Base-by-base conservation (phyloP, 1,140 invertebrate species). In the Aphaenogaster floridana region DNA sequence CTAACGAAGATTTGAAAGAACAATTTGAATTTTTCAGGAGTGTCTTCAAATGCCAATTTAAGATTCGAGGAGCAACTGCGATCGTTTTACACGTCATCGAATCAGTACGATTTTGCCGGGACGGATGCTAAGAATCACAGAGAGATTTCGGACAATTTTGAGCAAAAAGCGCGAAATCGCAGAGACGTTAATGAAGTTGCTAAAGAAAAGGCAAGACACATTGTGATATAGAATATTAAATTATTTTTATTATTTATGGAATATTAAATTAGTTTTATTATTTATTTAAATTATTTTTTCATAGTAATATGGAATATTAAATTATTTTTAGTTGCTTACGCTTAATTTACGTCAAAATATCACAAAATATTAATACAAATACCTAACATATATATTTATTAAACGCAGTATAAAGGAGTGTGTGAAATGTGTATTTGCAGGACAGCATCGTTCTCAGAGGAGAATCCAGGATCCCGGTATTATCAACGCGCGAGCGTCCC, bases 381-480 rank as follows among this genome's bases (percentile, higher is more conserved):
- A 59, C 13, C 9, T 36, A 45, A 48, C 15, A 81, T 36, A 45
- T 6, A 28, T 1, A 34, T 69, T 6, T 42, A 54, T 17, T 80
- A 57, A 57, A 21, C 61, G 3, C 2, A 15, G n/a, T 45, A n/a
- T 36, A 15, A 50, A 36, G 6, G 50, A 45, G 8, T 66, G 17
- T 21, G 17, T 9, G 13, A 54, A 59, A 72, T 72, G 6, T 59
- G 21, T n/a, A 0, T 59, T 77, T 63, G 4, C 34, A 93, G 81
- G 91, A 92, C 77, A 80, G 34, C 6, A n/a, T 50, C 17, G 39
- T 15, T 61, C 57, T 66, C 11, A 92, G 72, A 89, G 54, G 69
- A 77, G 93, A 93, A 77, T 94, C 93, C 8, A 89, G 86, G 66
- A 94, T 94, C 39, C 93, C 93, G 0, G 76, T 94, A 17, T 66